Evolutionary conservation across 2,888 invertebrate species (phyloP).

Genomic region (Andrena praecox): DNA sequence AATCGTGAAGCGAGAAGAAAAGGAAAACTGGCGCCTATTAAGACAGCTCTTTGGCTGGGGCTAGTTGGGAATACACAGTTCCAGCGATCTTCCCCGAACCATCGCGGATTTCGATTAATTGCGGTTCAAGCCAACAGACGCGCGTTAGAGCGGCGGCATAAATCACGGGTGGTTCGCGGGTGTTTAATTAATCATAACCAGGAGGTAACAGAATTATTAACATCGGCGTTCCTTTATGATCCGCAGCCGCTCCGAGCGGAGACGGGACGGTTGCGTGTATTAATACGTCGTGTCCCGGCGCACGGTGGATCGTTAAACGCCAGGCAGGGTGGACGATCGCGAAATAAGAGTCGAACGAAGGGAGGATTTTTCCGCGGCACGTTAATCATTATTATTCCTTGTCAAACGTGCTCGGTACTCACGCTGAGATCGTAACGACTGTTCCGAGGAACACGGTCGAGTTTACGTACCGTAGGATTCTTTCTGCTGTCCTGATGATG

Average conservation of each 20-base stretch:
- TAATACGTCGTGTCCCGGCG: constrained; percentile 16
- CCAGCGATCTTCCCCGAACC: background rate
- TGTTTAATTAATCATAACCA: constrained; percentile 36
- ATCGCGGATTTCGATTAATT: constrained; percentile 12
- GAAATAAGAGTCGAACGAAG: constrained; percentile 24
- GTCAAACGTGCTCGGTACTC: constrained; percentile 35
- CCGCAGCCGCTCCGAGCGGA: background rate
- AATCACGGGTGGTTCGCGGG: constrained; percentile 13
- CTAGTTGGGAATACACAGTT: background rate
- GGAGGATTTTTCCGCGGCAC: background rate
- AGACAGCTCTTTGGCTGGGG: background rate
- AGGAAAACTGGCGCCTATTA: background rate
- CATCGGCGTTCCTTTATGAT: constrained; percentile 21
- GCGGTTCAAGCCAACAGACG: background rate
- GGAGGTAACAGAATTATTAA: constrained; percentile 51
- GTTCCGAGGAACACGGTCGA: background rate
- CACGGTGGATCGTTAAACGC: constrained; percentile 22
- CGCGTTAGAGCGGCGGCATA: constrained; percentile 13
- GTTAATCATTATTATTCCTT: constrained; percentile 63
- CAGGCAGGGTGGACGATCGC: background rate
- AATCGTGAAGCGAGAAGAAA: background rate
- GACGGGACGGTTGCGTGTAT: constrained; percentile 16
- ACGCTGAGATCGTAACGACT: constrained; percentile 48
- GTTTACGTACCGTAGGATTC: constrained; percentile 91
- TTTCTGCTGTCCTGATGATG: constrained; percentile 94